Evolutionary conservation across 2,888 invertebrate genomes (phyloP).

Genomic region (Drosophila kambysellisi): DNA sequence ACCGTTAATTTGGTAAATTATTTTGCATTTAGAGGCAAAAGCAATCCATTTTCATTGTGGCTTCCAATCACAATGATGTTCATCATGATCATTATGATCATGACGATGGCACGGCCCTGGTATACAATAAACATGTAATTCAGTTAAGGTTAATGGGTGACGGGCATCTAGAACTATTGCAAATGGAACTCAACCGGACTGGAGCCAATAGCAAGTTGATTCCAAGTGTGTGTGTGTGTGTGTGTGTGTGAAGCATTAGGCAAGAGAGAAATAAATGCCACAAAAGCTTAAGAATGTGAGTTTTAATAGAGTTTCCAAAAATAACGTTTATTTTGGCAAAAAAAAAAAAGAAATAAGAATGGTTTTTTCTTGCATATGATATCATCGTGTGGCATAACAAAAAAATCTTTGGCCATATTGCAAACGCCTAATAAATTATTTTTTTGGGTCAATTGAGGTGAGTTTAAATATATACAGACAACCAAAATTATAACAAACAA

Average conservation of each 20-base stretch:
- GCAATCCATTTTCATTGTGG: constrained; percentile 73
- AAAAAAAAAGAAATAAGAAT: constrained; percentile 1
- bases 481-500: neutral
- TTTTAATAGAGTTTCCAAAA: constrained; percentile 51
- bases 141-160: constrained; percentile 79
- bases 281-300: constrained; percentile 35
- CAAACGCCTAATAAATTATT: neutral
- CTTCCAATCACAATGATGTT: constrained; percentile 23
- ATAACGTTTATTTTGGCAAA: constrained; percentile 32
- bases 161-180: constrained; percentile 53
- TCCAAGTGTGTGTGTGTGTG: constrained; percentile 4
- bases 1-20: constrained; percentile 82
- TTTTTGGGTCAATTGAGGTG: neutral
- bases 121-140: constrained; percentile 63
- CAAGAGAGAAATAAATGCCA: constrained; percentile 25
- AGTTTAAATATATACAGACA: neutral
- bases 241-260: neutral
- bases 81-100: constrained; percentile 19
- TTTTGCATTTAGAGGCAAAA: constrained; percentile 76
- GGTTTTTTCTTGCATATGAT: constrained; percentile 22
- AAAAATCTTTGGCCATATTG: neutral
- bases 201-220: constrained; percentile 16
- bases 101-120: constrained; percentile 38
- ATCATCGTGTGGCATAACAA: constrained; percentile 11
- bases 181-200: constrained; percentile 27